Conservation (phyloP, 2,797 vertebrate genomes). For the Betta splendens region DNA sequence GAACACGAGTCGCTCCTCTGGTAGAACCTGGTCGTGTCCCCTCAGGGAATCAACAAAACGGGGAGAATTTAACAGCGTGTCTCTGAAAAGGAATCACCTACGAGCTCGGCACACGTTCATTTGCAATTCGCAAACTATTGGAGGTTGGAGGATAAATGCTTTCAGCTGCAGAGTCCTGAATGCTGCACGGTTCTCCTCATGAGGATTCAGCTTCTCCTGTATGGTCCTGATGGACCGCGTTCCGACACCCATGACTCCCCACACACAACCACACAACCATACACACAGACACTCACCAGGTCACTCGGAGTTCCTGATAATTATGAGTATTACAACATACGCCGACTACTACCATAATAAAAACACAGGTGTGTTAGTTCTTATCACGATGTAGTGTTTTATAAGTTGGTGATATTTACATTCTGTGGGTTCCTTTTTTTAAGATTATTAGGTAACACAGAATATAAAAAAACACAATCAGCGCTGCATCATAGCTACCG, state of each 20-base stretch:
- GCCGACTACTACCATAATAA: conserved; percentile 51
- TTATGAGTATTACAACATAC: conserved; percentile 48
- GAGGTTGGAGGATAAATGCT: conserved; percentile 34
- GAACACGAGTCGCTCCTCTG: conserved; percentile 16
- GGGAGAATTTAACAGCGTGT: conserved; percentile 33
- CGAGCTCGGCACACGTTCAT: conserved; percentile 17
- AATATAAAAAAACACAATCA: conserved; percentile 35
- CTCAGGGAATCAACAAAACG: conserved; percentile 20
- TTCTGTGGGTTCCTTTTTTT: conserved; percentile 32
- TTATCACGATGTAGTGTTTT: conserved; percentile 35
- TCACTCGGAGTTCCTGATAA: conserved; percentile 62
- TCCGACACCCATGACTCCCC: conserved; percentile 16
- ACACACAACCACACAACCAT: conserved; percentile 37
- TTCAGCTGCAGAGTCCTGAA: conserved; percentile 9
- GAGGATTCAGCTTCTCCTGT: conserved; percentile 2
- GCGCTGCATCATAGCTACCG: conserved; percentile 26
- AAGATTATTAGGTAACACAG: conserved; percentile 17
- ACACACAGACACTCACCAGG: conserved; percentile 54
- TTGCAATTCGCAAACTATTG: conserved; percentile 47
- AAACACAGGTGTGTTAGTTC: conserved; percentile 6
- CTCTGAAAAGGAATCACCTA: conserved; percentile 28
- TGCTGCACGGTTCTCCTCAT: conserved; percentile 7
- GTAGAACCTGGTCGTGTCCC: conserved; percentile 30
- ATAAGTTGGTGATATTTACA: conserved; percentile 52
- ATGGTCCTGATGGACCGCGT: conserved; percentile 17